A percentile compares a stretch with the other conserved stretches of the same genome.
Conservation (phyloP, 2,113 vertebrate species). For the Petaurus breviceps region DNA sequence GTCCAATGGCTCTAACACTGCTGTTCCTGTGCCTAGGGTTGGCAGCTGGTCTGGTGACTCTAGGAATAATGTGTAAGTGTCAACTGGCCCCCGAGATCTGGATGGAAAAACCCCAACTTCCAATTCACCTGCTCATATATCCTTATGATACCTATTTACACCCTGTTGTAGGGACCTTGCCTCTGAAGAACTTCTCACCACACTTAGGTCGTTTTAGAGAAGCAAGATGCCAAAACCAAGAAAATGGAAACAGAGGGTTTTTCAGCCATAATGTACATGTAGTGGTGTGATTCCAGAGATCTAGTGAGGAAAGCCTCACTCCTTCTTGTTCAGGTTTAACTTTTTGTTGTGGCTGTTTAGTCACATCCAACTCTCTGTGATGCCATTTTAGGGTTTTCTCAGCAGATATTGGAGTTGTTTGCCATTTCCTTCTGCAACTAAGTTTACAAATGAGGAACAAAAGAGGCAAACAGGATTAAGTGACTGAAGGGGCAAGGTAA, state of each 20-base stretch:
- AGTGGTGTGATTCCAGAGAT: background rate
- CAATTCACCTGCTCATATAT: background rate
- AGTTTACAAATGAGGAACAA: background rate
- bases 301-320: background rate
- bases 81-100: background rate
- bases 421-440: background rate
- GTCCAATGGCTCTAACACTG: slow-evolving; percentile 53
- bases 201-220: background rate
- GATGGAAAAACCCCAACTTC: background rate
- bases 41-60: slow-evolving; percentile 53
- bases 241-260: background rate
- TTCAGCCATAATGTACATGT: background rate
- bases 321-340: background rate
- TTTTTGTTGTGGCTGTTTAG: background rate
- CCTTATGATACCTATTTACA: background rate
- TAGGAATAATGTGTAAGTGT: slow-evolving; percentile 72
- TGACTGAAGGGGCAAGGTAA: background rate
- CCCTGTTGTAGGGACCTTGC: background rate
- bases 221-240: background rate
- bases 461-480: background rate
- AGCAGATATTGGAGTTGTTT: background rate
- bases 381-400: background rate
- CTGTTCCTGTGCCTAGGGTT: slow-evolving; percentile 58
- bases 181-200: background rate
- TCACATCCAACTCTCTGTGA: background rate